These are phyloP conservation scores for Nematopogon swammerdamellus DNA, from an alignment of 2,888 invertebrate species.

Conservation along the genomic window DNA sequence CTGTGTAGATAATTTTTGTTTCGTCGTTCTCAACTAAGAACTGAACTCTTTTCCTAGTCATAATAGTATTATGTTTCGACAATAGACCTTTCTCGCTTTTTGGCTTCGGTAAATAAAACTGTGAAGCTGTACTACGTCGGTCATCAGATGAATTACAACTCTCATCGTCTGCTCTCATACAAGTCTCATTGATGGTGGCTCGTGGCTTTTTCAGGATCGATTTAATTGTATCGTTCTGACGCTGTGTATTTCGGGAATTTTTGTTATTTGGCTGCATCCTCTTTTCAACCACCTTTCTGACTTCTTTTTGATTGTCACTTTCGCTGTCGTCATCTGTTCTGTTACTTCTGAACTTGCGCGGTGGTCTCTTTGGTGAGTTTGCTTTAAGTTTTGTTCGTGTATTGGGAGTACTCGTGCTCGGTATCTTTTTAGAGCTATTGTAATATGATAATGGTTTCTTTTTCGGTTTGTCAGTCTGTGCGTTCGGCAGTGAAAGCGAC, in stretches of 20 bases:
- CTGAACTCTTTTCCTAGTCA: constrained; percentile 63
- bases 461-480: constrained; percentile 30
- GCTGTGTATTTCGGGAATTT: constrained; percentile 29
- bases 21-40: constrained; percentile 66
- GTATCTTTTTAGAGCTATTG: constrained; percentile 33
- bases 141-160: constrained; percentile 21
- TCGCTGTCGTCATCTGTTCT: constrained; percentile 49
- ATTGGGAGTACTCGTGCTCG: constrained; percentile 25
- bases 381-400: constrained; percentile 40
- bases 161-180: constrained; percentile 23
- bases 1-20: constrained; percentile 47
- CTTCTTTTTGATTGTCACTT: constrained; percentile 43
- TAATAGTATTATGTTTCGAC: constrained; percentile 31
- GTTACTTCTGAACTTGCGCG: constrained; percentile 50
- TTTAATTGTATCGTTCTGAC: constrained; percentile 47
- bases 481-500: constrained; percentile 38
- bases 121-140: constrained; percentile 37
- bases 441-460: constrained; percentile 31
- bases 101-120: constrained; percentile 63
- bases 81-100: constrained; percentile 29
- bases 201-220: constrained; percentile 59
- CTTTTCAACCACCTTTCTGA: constrained; percentile 11
- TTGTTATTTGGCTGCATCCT: not conserved
- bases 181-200: constrained; percentile 26
- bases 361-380: constrained; percentile 62